Conservation (phyloP, 2,888 invertebrate genomes). For the Parnassius smintheus region DNA sequence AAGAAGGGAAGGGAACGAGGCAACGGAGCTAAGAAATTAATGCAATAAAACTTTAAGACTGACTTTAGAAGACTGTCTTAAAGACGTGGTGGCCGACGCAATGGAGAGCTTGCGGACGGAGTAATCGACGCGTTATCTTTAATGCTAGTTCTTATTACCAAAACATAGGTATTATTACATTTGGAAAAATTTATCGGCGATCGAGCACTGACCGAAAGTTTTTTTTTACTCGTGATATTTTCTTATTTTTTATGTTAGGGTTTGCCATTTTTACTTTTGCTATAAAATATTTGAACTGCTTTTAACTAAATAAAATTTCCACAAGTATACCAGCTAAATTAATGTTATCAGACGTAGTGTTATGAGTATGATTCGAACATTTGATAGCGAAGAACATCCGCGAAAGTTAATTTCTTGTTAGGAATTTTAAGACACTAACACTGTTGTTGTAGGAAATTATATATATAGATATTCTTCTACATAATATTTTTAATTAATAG, state of each 20-base stretch:
- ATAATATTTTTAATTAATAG: slow-evolving; percentile 51
- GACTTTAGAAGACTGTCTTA: slow-evolving; percentile 80
- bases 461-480: slow-evolving; percentile 58
- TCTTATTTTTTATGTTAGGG: slow-evolving; percentile 39
- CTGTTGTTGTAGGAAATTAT: slow-evolving; percentile 49
- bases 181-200: slow-evolving; percentile 34
- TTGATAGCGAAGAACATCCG: slow-evolving; percentile 27
- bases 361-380: slow-evolving; percentile 7
- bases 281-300: slow-evolving; percentile 28
- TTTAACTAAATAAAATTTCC: slow-evolving; percentile 14
- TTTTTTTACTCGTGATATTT: slow-evolving; percentile 46
- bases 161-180: slow-evolving; percentile 51
- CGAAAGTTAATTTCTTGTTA: slow-evolving; percentile 26
- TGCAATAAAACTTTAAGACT: slow-evolving; percentile 80
- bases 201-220: slow-evolving; percentile 35
- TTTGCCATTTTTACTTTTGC: slow-evolving; percentile 34
- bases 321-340: slow-evolving; percentile 14
- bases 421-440: slow-evolving; percentile 27
- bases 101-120: slow-evolving; percentile 32
- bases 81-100: slow-evolving; percentile 53
- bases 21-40: slow-evolving; percentile 67
- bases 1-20: slow-evolving; percentile 49
- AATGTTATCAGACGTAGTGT: slow-evolving; percentile 13
- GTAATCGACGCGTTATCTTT: slow-evolving; percentile 33
- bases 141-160: slow-evolving; percentile 48